These are phyloP conservation scores for Tetramorium bicarinatum DNA, from an alignment of 2,888 invertebrate species.

Conservation along the genomic window DNA sequence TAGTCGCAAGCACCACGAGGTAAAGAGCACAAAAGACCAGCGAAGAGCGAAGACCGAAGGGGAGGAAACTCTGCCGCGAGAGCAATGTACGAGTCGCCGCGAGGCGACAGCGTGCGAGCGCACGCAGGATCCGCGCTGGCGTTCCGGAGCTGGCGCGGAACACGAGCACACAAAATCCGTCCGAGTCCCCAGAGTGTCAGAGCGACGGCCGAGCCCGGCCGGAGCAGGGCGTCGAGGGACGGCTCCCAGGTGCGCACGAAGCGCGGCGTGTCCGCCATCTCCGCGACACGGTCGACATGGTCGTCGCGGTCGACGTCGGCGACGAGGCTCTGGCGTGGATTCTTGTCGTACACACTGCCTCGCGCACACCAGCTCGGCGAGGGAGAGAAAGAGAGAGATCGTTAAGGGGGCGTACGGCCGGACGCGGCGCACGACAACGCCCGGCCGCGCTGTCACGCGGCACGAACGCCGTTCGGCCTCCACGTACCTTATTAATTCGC, in stretches of 20 bases:
- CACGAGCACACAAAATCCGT: slow-evolving; percentile 77
- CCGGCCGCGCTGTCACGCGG: slow-evolving; percentile 60
- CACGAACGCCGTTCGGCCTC: slow-evolving; percentile 79
- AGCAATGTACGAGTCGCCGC: background rate
- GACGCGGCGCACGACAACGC: slow-evolving; percentile 77
- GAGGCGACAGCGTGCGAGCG: slow-evolving; percentile 64
- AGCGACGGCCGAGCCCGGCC: slow-evolving; percentile 71
- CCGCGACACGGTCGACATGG: background rate
- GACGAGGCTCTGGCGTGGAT: slow-evolving; percentile 69
- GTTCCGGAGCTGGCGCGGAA: slow-evolving; percentile 85
- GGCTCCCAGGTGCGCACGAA: background rate
- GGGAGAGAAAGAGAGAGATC: slow-evolving; percentile 86
- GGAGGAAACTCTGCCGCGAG: background rate
- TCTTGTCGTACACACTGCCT: slow-evolving; percentile 89
- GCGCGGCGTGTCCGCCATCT: slow-evolving; percentile 8
- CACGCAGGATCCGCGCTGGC: slow-evolving; percentile 80
- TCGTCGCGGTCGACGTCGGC: background rate
- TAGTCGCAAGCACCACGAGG: slow-evolving; percentile 43
- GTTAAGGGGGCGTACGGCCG: slow-evolving; percentile 88
- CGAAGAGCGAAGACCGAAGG: background rate
- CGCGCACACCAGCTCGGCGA: slow-evolving; percentile 80
- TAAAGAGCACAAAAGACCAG: slow-evolving; percentile 48
- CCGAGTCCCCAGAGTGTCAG: slow-evolving; percentile 79
- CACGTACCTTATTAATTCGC: slow-evolving; percentile 98
- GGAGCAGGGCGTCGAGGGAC: slow-evolving; percentile 67